A percentile compares a stretch with the other conserved stretches of the same genome.
phyloP scores from a whole-genome alignment of 23 tunicate species.

The Aplidium turbinatum region DNA sequence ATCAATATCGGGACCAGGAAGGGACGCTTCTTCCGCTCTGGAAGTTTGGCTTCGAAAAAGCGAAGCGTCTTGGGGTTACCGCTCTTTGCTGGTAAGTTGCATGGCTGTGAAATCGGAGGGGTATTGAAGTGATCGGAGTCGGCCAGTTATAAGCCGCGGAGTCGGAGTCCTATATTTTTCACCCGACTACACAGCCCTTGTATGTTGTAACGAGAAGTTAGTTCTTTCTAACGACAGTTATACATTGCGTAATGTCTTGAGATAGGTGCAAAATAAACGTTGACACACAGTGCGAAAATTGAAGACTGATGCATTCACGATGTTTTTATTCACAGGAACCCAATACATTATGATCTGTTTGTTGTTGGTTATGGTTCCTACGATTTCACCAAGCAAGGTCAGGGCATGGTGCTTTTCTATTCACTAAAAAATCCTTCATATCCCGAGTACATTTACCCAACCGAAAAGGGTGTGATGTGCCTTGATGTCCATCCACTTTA shows the following conservation, averaged over 20 bases:
- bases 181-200: too few species aligned
- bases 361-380: slow-evolving; percentile 93
- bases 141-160: too few species aligned
- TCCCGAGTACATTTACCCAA: slow-evolving; percentile 76
- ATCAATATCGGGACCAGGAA: slow-evolving; percentile 92
- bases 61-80: slow-evolving; percentile 89
- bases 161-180: too few species aligned
- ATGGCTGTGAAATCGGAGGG: too few species aligned
- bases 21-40: slow-evolving; percentile 97
- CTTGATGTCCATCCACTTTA: slow-evolving; percentile 78
- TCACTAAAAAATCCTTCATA: slow-evolving; percentile 89
- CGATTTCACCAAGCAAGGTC: slow-evolving; percentile 85
- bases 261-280: too few species aligned
- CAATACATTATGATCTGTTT: slow-evolving; percentile 77
- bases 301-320: too few species aligned
- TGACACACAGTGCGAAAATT: too few species aligned
- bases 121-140: too few species aligned
- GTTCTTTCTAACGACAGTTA: too few species aligned
- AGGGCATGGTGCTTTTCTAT: slow-evolving; percentile 88
- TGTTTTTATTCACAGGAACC: slow-evolving; percentile 52
- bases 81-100: slow-evolving; percentile 87
- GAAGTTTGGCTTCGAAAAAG: slow-evolving; percentile 94
- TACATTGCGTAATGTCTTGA: too few species aligned
- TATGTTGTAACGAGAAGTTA: too few species aligned
- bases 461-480: slow-evolving; percentile 91